Evolutionary conservation across 2,888 invertebrate species (phyloP), one percentile per base, ranked within the genome.

Genomic region (Miltochrista miniata): DNA sequence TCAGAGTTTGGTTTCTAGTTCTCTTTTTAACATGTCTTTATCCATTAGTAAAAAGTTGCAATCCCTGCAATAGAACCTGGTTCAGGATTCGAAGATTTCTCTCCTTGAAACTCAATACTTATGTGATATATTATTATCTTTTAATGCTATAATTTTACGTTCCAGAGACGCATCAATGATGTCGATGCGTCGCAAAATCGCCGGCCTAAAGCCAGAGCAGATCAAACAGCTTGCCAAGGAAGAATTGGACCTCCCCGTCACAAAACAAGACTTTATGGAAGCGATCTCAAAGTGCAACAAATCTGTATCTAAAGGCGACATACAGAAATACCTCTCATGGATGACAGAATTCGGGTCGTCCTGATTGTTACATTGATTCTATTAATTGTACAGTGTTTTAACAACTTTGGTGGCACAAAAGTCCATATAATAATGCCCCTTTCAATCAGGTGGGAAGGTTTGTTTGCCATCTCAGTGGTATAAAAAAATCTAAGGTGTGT

Each of bases 121-220:
- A n/a, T n/a, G n/a, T n/a, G n/a, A n/a, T n/a, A n/a, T n/a, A n/a
- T n/a, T n/a, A n/a, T n/a, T n/a, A n/a, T n/a, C n/a, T n/a, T n/a
- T n/a, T n/a, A n/a, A n/a, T n/a, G n/a, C n/a, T n/a, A n/a, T n/a
- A n/a, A n/a, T 24, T 24, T 24, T 24, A 5, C 5, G 18, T 29
- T 40, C 18, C 79, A 97, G 99, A 70, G 99, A 99, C 92, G 99
- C 99, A 7, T 98, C 98, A 31, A 98, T 99, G 98, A 99, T 99
- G 99, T 97, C 98, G 0, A 99, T 99, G 97, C 93, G 99, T 36
- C 93, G 98, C 47, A 97, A 98, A 87, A 99, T 99, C 56, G 96
- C 96, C 45, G 99, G 99, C 2, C 92, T 99, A 29, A 96, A 95
- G 72, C 98, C 98, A 0, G 98, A 98, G 78, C 97, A 99, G 86